phyloP scores from a whole-genome alignment of 2,113 vertebrate species.

The Engraulis encrasicolus region DNA sequence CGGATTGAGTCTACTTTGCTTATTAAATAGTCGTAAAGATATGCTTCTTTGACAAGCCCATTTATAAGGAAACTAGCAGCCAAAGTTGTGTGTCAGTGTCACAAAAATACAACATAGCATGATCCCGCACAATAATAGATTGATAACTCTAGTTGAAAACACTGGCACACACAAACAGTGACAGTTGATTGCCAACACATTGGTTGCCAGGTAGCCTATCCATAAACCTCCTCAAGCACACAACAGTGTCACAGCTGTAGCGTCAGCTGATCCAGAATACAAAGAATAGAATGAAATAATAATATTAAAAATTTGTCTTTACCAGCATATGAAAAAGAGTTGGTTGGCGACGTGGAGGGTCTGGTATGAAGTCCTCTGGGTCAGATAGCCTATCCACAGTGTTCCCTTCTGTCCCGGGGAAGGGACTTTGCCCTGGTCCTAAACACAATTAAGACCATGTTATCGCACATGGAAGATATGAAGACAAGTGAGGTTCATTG shows the following conservation, averaged over 20 bases:
- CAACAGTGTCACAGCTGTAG: too few relatives aligned
- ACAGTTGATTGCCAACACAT: too few relatives aligned
- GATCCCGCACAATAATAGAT: too few relatives aligned
- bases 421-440: conserved; percentile 63
- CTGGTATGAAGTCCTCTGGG: conserved; percentile 34
- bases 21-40: too few relatives aligned
- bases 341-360: conserved; percentile 59
- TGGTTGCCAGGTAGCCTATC: too few relatives aligned
- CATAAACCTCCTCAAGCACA: too few relatives aligned
- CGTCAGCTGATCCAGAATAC: background rate
- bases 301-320: background rate
- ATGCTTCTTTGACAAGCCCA: too few relatives aligned
- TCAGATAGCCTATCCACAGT: conserved; percentile 54
- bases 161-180: too few relatives aligned
- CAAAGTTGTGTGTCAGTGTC: too few relatives aligned
- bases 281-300: background rate
- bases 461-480: conserved; percentile 38
- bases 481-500: background rate
- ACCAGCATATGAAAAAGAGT: conserved; percentile 3
- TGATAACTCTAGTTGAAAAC: too few relatives aligned
- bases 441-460: background rate
- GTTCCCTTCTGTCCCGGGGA: background rate
- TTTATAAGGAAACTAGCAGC: too few relatives aligned
- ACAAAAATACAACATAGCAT: too few relatives aligned
- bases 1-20: background rate